A percentile compares a stretch with the other conserved stretches of the same genome.
These are phyloP conservation scores for Cynocephalus volans DNA, from an alignment of 2,113 vertebrate species.

Conservation along the genomic window DNA sequence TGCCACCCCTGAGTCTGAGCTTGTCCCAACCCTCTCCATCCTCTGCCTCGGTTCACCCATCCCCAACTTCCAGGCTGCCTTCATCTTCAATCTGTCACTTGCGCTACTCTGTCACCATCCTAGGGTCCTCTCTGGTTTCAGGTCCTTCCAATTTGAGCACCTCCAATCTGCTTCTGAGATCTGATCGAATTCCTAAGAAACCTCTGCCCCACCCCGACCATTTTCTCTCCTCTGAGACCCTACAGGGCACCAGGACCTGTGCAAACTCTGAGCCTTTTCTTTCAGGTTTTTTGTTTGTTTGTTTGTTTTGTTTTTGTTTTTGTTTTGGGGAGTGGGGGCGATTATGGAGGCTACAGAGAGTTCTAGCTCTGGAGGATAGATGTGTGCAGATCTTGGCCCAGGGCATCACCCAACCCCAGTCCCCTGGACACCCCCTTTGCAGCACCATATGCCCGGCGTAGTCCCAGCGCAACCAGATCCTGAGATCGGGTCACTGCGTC, in stretches of 20 bases:
- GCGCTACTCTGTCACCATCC: not conserved
- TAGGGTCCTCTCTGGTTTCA: not conserved
- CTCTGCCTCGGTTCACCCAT: not conserved
- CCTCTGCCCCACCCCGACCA: not conserved
- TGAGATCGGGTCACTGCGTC: not conserved
- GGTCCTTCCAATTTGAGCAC: not conserved
- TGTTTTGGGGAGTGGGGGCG: not conserved
- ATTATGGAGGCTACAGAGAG: not conserved
- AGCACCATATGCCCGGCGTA: not conserved
- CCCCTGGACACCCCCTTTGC: not conserved
- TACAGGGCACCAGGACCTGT: fast-evolving
- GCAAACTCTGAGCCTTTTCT: not conserved
- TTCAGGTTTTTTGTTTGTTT: not conserved
- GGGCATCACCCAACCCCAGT: not conserved
- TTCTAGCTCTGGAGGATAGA: not conserved
- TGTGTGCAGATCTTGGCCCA: not conserved
- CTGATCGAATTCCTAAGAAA: not conserved
- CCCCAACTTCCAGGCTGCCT: not conserved
- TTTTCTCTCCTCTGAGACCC: constrained; percentile 13
- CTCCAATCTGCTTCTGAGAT: not conserved
- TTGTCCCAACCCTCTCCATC: not conserved
- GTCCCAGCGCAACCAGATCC: not conserved
- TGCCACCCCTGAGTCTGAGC: not conserved
- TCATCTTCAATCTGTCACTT: not conserved
- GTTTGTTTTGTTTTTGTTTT: not conserved